Evolutionary conservation across 2,888 invertebrate species (phyloP), one percentile per base, ranked within the genome.

Genomic region (Leucozona laternaria): DNA sequence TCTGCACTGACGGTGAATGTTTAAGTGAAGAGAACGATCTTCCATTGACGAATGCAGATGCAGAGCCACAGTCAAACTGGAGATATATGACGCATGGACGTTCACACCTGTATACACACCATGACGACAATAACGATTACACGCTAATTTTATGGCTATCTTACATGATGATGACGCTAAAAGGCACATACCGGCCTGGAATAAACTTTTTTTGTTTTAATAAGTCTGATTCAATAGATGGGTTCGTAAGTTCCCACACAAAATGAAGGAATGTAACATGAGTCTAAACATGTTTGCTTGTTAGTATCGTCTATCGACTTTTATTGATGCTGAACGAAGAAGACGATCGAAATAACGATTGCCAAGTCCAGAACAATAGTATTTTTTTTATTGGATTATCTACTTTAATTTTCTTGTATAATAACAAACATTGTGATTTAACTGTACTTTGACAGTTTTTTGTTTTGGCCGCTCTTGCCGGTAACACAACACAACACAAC

Each of bases 391-490:
- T 8, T 15, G 25, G 15, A 43, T 43, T 62, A 1, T 11, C 11
- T 34, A 11, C 7, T 17, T 11, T 11, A 20, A 34, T n/a, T 25
- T 25, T n/a, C 13, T 13, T 43, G 62, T n/a, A n/a, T n/a, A 62
- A 43, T 25, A 34, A 15, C 28, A 64, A 64, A 64, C 17, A n/a
- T 64, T n/a, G 62, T 64, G 25, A 50, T 50, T 50, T 68, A 50
- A 66, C 50, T 15, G 71, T 57, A 22, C n/a, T 34, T 45, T 60
- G 58, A 20, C 10, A 64, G 28, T 31, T 31, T 15, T 34, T 48
- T 20, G 64, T 66, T 31, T 0, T 17, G 31, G 6, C 43, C 62
- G 28, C 43, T 34, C 20, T 15, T 48, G 34, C 2, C 25, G 17
- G 22, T 15, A 8, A 53, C 53, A 53, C 15, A 11, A 13, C 68